Percentiles rank a stretch among this genome's conserved stretches.
Conservation (phyloP, 2,113 vertebrate species). For the Meriones unguiculatus region DNA sequence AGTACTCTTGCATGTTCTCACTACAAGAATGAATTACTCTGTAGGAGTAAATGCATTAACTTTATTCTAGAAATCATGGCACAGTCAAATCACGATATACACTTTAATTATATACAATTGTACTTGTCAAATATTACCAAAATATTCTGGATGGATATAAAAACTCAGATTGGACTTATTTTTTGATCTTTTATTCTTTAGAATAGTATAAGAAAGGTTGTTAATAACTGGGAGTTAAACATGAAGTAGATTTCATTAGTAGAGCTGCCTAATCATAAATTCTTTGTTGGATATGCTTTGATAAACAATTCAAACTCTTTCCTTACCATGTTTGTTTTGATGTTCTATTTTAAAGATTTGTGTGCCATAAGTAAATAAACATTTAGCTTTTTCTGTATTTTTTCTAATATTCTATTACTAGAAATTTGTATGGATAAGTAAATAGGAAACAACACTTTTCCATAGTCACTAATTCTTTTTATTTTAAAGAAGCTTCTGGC, state of each 20-base stretch:
- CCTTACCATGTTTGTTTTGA: neutral
- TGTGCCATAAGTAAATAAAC: conserved; percentile 1
- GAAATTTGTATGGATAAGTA: conserved; percentile 11
- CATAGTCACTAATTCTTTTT: neutral
- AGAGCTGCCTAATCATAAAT: neutral
- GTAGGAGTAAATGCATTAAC: neutral
- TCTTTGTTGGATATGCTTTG: neutral
- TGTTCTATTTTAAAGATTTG: neutral
- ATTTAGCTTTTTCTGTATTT: neutral
- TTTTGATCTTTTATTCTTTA: neutral
- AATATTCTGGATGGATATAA: neutral
- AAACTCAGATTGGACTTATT: neutral
- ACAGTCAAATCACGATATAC: neutral
- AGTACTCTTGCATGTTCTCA: neutral
- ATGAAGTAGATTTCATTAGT: neutral
- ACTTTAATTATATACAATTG: neutral
- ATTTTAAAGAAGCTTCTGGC: neutral
- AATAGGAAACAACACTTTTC: neutral
- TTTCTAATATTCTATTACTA: neutral
- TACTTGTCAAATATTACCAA: neutral
- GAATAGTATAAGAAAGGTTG: neutral
- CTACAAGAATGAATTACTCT: neutral
- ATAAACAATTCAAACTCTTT: neutral
- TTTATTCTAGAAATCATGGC: neutral
- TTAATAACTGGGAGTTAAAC: neutral